These are phyloP conservation scores for Conus betulinus DNA, from an alignment of 1,140 invertebrate genomes.

Conservation along the genomic window DNA sequence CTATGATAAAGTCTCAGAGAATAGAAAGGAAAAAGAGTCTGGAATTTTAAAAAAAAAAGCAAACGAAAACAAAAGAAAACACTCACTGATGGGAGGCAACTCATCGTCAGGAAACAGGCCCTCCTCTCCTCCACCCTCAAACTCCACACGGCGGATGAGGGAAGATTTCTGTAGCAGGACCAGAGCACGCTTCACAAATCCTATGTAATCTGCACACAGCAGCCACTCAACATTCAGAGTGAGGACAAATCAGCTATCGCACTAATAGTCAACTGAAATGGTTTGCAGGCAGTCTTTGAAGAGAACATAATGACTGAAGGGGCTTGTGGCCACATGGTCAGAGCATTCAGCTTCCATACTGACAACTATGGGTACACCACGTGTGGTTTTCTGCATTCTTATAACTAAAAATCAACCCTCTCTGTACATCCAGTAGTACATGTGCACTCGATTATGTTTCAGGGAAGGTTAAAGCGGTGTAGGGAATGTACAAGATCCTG, in stretches of 20 bases:
- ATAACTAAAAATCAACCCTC: no score
- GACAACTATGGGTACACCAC: no score
- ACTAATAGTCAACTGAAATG: neutral
- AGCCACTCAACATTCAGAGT: neutral
- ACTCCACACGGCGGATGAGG: slow-evolving; percentile 63
- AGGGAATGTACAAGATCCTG: no score
- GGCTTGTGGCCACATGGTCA: no score
- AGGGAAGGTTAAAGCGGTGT: no score
- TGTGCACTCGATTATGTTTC: no score
- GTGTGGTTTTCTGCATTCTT: no score
- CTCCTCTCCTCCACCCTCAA: slow-evolving; percentile 65
- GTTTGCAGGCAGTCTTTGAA: no score
- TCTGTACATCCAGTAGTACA: no score
- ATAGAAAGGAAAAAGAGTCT: neutral
- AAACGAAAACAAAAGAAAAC: neutral
- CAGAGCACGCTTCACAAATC: slow-evolving; percentile 69
- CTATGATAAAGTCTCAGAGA: no score
- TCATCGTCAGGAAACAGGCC: slow-evolving; percentile 52
- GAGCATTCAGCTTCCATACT: no score
- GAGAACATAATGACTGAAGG: no score
- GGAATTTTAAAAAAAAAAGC: neutral
- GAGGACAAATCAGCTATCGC: neutral
- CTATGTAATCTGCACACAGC: slow-evolving; percentile 65
- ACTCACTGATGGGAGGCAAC: slow-evolving; percentile 68
- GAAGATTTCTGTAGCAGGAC: slow-evolving; percentile 61